A percentile compares a stretch with the other conserved stretches of the same genome.
Evolutionary conservation across 2,113 vertebrate species (phyloP).

Genomic region (Lophochroa leadbeateri): DNA sequence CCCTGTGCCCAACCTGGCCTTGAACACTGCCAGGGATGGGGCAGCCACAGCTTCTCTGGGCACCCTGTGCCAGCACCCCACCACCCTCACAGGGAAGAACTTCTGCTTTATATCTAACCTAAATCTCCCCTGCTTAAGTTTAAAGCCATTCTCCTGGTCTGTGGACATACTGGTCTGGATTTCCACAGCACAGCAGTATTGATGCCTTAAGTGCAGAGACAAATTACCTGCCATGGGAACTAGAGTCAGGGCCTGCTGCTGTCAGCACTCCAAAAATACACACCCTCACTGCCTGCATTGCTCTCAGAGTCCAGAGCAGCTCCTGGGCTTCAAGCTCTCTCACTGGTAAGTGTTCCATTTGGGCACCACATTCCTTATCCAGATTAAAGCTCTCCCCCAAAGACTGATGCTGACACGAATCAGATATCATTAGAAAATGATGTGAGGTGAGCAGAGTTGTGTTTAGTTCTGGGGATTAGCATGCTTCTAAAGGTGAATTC

Average conservation of each 20-base stretch:
- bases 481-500: not conserved
- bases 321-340: not conserved
- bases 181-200: not conserved
- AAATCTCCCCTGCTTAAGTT: not conserved
- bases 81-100: not conserved
- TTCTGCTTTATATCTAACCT: not conserved
- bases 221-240: not conserved
- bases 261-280: not conserved
- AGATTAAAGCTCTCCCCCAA: not conserved
- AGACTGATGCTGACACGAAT: rapidly evolving
- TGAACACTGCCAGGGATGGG: not conserved
- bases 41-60: not conserved
- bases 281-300: not conserved
- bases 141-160: not conserved
- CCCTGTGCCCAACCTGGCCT: not conserved
- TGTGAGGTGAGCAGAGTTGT: not conserved
- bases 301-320: not conserved
- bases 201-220: not conserved
- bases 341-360: not conserved
- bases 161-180: not conserved
- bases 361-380: not conserved
- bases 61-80: not conserved
- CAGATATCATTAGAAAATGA: not conserved
- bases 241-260: not conserved
- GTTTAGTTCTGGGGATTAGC: not conserved